phyloP scores from a whole-genome alignment of 2,113 vertebrate genomes.

The Phylloscopus trochiloides region DNA sequence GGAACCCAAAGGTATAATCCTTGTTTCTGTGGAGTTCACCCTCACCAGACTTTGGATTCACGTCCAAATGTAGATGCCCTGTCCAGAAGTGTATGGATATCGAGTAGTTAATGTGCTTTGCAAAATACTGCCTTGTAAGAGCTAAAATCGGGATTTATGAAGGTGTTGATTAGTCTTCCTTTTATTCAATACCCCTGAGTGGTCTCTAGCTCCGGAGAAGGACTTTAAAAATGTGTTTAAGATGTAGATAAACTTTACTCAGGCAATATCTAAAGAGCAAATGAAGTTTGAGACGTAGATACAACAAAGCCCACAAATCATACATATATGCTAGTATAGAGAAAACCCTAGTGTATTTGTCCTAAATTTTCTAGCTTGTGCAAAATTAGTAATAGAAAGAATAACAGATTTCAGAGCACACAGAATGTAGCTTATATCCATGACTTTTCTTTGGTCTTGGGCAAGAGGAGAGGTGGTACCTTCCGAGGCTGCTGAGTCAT shows the following conservation, averaged over 20 bases:
- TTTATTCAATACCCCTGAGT: neutral
- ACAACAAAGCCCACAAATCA: neutral
- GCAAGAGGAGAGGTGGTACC: neutral
- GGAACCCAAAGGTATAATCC: neutral
- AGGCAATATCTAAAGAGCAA: neutral
- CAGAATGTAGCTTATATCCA: neutral
- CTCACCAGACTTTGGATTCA: neutral
- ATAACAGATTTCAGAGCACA: fast-evolving
- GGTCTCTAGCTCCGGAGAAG: neutral
- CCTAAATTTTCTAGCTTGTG: neutral
- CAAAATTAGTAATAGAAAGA: neutral
- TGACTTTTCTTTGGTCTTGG: neutral
- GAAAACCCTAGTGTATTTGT: neutral
- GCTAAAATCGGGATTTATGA: neutral
- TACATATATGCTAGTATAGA: neutral
- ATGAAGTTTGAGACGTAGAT: neutral
- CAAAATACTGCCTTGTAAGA: neutral
- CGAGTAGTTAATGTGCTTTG: neutral
- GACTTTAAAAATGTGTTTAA: neutral
- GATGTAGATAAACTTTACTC: neutral
- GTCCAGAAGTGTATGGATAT: neutral
- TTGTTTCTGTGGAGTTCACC: neutral
- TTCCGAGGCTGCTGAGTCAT: neutral
- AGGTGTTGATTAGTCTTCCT: neutral
- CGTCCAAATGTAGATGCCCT: neutral